Conservation (phyloP, 2,888 invertebrate species). For the Rhagophthalmus giganteus region DNA sequence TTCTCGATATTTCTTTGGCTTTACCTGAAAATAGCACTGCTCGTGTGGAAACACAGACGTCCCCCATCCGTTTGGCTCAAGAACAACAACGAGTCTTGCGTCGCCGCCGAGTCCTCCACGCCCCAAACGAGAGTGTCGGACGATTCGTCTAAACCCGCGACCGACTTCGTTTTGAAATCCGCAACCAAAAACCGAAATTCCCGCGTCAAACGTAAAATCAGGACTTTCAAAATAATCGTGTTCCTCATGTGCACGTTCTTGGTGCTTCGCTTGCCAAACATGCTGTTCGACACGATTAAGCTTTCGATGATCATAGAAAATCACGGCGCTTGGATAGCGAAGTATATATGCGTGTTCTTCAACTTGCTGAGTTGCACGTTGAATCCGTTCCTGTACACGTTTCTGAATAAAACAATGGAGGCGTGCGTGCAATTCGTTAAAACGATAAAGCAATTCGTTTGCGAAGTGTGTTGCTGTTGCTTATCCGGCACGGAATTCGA, state of each 20-base stretch:
- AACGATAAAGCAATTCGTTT: slow-evolving; percentile 43
- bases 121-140: slow-evolving; percentile 37
- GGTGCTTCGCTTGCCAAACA: slow-evolving; percentile 59
- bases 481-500: slow-evolving; percentile 51
- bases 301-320: slow-evolving; percentile 34
- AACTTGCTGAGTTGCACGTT: slow-evolving; percentile 59
- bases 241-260: slow-evolving; percentile 60
- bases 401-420: slow-evolving; percentile 59
- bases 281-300: slow-evolving; percentile 59
- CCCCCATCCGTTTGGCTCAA: slow-evolving; percentile 39
- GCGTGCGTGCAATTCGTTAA: slow-evolving; percentile 37
- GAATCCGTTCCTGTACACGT: slow-evolving; percentile 65
- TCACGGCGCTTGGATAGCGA: slow-evolving; percentile 53
- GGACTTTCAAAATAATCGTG: slow-evolving; percentile 62
- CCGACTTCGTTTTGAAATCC: slow-evolving; percentile 1
- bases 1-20: slow-evolving; percentile 58
- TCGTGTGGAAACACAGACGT: slow-evolving; percentile 58
- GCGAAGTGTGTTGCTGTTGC: slow-evolving; percentile 50
- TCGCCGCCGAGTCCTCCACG: slow-evolving; percentile 38
- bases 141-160: slow-evolving; percentile 22
- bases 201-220: slow-evolving; percentile 55
- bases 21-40: slow-evolving; percentile 58
- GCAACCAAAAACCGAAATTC: slow-evolving; percentile 36
- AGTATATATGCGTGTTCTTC: slow-evolving; percentile 58
- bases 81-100: slow-evolving; percentile 31